Base-by-base conservation (phyloP, 1,140 invertebrate species). In the Bombus picipes region DNA sequence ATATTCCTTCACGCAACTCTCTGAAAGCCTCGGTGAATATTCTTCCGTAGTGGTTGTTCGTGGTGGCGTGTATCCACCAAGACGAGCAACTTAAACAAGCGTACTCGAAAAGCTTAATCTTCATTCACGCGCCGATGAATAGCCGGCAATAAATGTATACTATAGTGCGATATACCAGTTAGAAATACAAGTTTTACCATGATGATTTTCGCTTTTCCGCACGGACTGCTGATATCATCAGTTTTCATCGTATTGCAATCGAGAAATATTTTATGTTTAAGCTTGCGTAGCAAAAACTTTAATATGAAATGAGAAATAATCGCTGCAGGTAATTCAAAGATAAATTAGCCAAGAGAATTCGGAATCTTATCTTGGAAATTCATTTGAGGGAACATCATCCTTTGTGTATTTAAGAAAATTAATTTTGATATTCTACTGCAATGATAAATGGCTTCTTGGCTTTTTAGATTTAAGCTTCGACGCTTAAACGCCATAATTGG, bases 381-480 rank as follows among this genome's bases (percentile, higher is more conserved):
- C 25, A 28, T 25, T 53, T 53, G 18, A 18, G 18, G 10, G 10
- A 59, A 25, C 28, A n/a, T 32, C 15, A 15, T 15, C n/a, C n/a
- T 18, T 32, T n/a, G n/a, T 15, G 62, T 15, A n/a, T 65, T 66
- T 6, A 15, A 66, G 62, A n/a, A 66, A 66, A 6, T 66, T 13
- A 66, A 32, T 66, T 66, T 66, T 32, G 28, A 62, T 62, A 62
- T 62, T 62, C 59, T n/a, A 62, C 59, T n/a, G 81, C 43, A 65
- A 43, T 47, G 85, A 68, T 83, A 86, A 88, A 81, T 89, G 81
- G 90, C 90, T 91, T 91, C 85, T 83, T 87, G 82, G 90, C 90
- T 91, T 91, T 70, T 81, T 91, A 91, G 90, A 91, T 81, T 87
- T 89, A 83, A 91, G 90, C 90, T 91, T 91, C 47, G 47, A 90